Evolutionary conservation across 2,888 invertebrate genomes (phyloP).

Genomic region (Scaeva pyrastri): DNA sequence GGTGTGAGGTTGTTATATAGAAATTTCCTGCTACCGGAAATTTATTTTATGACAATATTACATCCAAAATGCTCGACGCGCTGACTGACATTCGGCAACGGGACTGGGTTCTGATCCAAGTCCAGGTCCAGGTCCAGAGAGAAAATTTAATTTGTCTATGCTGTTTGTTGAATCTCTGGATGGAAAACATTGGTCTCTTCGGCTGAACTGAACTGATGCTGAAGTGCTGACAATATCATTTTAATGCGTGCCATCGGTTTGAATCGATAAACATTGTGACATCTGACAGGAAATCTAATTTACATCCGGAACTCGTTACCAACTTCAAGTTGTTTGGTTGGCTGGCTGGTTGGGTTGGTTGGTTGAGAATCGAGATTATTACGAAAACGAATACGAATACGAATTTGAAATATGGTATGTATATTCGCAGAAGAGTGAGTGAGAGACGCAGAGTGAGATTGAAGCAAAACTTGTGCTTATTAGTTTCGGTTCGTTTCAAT

Average conservation of each 20-base stretch:
- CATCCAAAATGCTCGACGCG: constrained; percentile 7
- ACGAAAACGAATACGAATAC: not conserved
- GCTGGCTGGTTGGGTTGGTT: constrained; percentile 12
- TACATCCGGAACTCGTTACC: constrained; percentile 52
- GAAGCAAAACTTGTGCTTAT: constrained; percentile 40
- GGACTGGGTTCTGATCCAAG: too few species aligned
- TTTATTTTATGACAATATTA: constrained; percentile 44
- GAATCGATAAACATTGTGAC: constrained; percentile 52
- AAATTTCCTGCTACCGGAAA: constrained; percentile 43
- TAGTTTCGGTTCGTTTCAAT: constrained; percentile 49
- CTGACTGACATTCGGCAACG: not conserved
- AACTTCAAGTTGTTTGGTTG: constrained; percentile 42
- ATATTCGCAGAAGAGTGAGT: too few species aligned
- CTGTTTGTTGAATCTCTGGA: not conserved
- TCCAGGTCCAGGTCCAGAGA: not conserved
- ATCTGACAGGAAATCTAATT: constrained; percentile 61
- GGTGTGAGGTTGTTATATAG: constrained; percentile 32
- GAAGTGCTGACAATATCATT: constrained; percentile 36
- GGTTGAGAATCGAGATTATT: constrained; percentile 1
- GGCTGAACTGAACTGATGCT: not conserved
- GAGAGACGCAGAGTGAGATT: not conserved
- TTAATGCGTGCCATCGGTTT: constrained; percentile 42
- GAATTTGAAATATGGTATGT: not conserved
- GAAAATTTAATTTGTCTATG: constrained; percentile 37
- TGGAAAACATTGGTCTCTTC: constrained; percentile 8